A percentile compares a stretch with the other conserved stretches of the same genome.
phyloP scores from a whole-genome alignment of 2,113 vertebrate species.

The Syngnathus floridae region DNA sequence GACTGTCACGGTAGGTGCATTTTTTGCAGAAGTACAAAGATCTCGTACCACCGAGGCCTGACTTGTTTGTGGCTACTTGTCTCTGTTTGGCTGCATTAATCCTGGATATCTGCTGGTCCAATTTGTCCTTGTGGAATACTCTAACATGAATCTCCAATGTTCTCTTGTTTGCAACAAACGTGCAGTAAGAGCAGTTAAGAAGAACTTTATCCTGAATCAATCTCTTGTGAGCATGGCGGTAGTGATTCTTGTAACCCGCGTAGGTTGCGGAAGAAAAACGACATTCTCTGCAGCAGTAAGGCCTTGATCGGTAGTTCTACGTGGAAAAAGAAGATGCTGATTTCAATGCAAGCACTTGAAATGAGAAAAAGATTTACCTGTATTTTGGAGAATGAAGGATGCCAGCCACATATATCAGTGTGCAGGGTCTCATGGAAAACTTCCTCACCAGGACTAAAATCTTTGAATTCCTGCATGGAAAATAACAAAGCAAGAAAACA shows the following conservation, averaged over 20 bases:
- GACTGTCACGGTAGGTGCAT: slow-evolving; percentile 91
- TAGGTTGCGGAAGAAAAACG: slow-evolving; percentile 97
- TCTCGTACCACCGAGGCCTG: slow-evolving; percentile 82
- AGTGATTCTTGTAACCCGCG: slow-evolving; percentile 99
- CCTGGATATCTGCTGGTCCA: not conserved
- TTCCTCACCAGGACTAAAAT: slow-evolving; percentile 92
- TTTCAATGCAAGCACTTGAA: not conserved
- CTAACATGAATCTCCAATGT: slow-evolving; percentile 96
- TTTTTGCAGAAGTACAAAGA: slow-evolving; percentile 98
- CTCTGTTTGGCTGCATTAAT: slow-evolving; percentile 14
- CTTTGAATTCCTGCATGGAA: slow-evolving; percentile 84
- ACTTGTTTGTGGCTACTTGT: slow-evolving; percentile 76
- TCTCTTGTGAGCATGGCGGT: slow-evolving; percentile 94
- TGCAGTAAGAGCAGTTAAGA: slow-evolving; percentile 95
- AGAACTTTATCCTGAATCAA: slow-evolving; percentile 91
- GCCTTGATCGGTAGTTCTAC: slow-evolving; percentile 93
- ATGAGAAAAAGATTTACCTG: slow-evolving; percentile 71
- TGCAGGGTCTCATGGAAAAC: slow-evolving; percentile 85
- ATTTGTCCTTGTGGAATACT: slow-evolving; percentile 89
- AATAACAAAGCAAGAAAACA: not conserved
- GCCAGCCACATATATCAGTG: slow-evolving; percentile 92
- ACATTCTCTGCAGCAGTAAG: slow-evolving; percentile 96
- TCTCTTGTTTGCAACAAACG: slow-evolving; percentile 91
- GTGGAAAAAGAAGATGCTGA: slow-evolving; percentile 12
- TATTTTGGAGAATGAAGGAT: slow-evolving; percentile 90